phyloP scores from a whole-genome alignment of 2,888 invertebrate genomes.

The Drosophila imparisetae region DNA sequence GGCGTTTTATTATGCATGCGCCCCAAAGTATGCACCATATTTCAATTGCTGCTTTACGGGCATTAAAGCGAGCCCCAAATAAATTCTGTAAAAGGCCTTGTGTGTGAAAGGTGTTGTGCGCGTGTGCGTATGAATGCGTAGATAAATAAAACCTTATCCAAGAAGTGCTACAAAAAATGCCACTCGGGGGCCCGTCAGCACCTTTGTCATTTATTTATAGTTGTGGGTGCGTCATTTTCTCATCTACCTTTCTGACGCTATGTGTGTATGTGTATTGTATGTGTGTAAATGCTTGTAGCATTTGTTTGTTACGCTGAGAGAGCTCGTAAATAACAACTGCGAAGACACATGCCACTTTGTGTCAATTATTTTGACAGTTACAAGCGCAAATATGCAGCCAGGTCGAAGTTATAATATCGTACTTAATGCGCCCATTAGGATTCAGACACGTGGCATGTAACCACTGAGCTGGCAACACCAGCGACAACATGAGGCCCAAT shows the following conservation, averaged over 20 bases:
- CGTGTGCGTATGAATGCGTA: constrained; percentile 6
- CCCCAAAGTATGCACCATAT: constrained; percentile 51
- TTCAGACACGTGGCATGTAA: constrained; percentile 5
- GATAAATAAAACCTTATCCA: constrained; percentile 19
- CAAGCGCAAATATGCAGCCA: constrained; percentile 70
- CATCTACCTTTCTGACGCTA: background rate
- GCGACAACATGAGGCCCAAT: background rate
- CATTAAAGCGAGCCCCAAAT: constrained; percentile 44
- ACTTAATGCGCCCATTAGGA: constrained; percentile 37
- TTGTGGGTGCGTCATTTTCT: constrained; percentile 48
- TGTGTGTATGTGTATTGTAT: constrained; percentile 7
- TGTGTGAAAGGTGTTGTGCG: constrained; percentile 1
- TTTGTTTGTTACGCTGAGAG: constrained; percentile 30
- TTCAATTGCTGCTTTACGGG: constrained; percentile 47
- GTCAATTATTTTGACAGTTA: constrained; percentile 79
- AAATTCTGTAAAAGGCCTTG: constrained; percentile 42
- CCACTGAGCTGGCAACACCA: background rate
- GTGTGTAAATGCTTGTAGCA: constrained; percentile 6
- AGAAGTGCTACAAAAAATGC: constrained; percentile 36
- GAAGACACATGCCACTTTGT: constrained; percentile 76
- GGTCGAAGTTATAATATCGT: constrained; percentile 59
- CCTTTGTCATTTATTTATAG: constrained; percentile 71
- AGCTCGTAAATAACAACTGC: constrained; percentile 70
- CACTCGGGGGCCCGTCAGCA: constrained; percentile 44
- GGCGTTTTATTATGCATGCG: constrained; percentile 54